These are phyloP conservation scores for Calameuta idolon DNA, from an alignment of 2,888 invertebrate genomes.

Conservation along the genomic window DNA sequence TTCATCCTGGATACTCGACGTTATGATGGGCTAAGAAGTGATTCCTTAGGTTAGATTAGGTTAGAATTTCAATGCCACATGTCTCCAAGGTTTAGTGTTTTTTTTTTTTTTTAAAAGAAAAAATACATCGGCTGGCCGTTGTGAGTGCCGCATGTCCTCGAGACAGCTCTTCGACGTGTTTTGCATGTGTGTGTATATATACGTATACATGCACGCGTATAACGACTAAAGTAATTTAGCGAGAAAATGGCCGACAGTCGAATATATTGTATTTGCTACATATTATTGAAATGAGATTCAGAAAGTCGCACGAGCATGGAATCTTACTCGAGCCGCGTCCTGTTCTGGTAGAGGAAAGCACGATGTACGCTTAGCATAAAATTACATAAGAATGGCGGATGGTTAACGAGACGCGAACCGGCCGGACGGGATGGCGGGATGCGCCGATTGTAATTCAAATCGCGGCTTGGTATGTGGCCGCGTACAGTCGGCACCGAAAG, in stretches of 20 bases:
- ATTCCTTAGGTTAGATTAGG: too few relatives aligned
- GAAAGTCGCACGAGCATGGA: not conserved
- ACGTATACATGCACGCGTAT: not conserved
- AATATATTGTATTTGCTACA: not conserved
- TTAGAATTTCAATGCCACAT: too few relatives aligned
- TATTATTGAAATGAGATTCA: not conserved
- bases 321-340: not conserved
- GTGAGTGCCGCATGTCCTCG: too few relatives aligned
- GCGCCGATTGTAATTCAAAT: conserved; percentile 64
- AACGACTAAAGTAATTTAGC: not conserved
- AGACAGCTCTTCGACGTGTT: too few relatives aligned
- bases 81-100: too few relatives aligned
- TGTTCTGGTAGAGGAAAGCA: conserved; percentile 4
- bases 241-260: not conserved
- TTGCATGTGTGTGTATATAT: too few relatives aligned
- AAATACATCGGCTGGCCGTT: too few relatives aligned
- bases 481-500: conserved; percentile 21
- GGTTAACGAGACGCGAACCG: conserved; percentile 46
- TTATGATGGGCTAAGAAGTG: too few relatives aligned
- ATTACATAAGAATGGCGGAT: conserved; percentile 54
- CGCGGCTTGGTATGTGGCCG: conserved; percentile 42
- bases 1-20: too few relatives aligned
- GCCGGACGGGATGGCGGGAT: conserved; percentile 49
- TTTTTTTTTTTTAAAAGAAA: too few relatives aligned
- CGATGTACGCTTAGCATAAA: conserved; percentile 49